Evolutionary conservation across 2,888 invertebrate species (phyloP), one percentile per base, ranked within the genome.

Genomic region (Aricia artaxerxes): DNA sequence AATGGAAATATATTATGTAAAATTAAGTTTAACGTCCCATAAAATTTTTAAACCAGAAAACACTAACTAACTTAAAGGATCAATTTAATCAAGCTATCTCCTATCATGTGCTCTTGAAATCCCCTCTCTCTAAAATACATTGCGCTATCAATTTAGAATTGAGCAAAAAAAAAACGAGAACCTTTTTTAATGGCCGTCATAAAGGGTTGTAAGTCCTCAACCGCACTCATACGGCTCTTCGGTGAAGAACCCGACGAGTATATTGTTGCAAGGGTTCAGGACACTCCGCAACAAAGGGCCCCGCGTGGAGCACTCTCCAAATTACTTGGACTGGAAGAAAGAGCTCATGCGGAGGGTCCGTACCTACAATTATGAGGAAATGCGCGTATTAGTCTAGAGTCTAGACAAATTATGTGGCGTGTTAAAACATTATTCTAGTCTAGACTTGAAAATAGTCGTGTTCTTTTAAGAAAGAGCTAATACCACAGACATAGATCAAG

Each of bases 251-350:
- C 81, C 85, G 80, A 78, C 81, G 83, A 82, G 81, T 82, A 83
- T 86, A 85, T 89, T 90, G 89, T 89, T 85, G 84, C 85, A 83
- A 85, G 83, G 86, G 85, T 79, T 80, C 82, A 85, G 86, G 84
- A 85, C 78, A 83, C 82, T 85, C 82, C 78, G 81, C 82, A 83
- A 88, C 86, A 87, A 88, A 85, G 85, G 80, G 77, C 81, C 82
- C 78, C 79, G 80, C 81, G 78, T 81, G 81, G 77, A 81, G 78
- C 73, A 81, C 83, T 82, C 85, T 85, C 83, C 83, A 83, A 82
- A 85, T 84, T 84, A 85, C 81, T 82, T 84, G 83, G 82, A 84
- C 83, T 83, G 82, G 81, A 83, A 83, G 82, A 82, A 82, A 82
- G 83, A 81, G 72, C 81, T 80, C 80, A 83, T 79, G 78, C 80